Conservation (phyloP, 2,113 vertebrate species). For the Phyllopteryx taeniolatus region DNA sequence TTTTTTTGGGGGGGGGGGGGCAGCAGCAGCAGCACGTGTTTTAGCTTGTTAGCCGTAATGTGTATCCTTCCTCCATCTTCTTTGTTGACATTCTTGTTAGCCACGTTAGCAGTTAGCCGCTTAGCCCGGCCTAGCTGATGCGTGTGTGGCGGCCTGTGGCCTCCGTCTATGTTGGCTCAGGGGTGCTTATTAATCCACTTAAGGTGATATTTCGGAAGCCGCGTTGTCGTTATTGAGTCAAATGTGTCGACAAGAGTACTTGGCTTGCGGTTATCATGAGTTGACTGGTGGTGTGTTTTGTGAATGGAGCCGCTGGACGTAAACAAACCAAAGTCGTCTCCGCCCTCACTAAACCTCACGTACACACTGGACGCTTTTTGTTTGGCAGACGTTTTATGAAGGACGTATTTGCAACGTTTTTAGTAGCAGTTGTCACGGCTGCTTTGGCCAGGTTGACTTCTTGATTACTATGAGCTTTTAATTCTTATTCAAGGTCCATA, state of each 20-base stretch:
- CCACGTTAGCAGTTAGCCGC: constrained; percentile 19
- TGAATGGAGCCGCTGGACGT: constrained; percentile 59
- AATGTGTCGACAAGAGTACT: not conserved
- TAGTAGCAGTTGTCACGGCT: too few species aligned
- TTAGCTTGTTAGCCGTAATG: constrained; percentile 60
- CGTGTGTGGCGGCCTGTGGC: not conserved
- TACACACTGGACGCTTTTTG: too few species aligned
- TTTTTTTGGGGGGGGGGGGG: not conserved
- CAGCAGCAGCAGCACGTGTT: constrained; percentile 57
- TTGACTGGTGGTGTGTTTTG: constrained; percentile 2
- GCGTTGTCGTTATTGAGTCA: not conserved
- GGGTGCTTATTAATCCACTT: not conserved
- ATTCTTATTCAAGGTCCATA: too few species aligned
- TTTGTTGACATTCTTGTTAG: constrained; percentile 63
- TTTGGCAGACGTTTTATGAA: not conserved
- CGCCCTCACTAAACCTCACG: constrained; percentile 35
- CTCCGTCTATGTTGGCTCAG: not conserved
- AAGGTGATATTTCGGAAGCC: not conserved
- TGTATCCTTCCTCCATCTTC: constrained; percentile 48
- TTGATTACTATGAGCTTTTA: too few species aligned
- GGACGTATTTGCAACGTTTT: not conserved
- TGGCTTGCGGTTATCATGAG: constrained; percentile 7
- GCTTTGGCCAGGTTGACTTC: too few species aligned
- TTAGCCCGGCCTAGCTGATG: constrained; percentile 1
- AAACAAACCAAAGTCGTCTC: constrained; percentile 62